These are phyloP conservation scores for Nesoenas mayeri DNA, from an alignment of 2,113 vertebrate genomes.

Conservation along the genomic window DNA sequence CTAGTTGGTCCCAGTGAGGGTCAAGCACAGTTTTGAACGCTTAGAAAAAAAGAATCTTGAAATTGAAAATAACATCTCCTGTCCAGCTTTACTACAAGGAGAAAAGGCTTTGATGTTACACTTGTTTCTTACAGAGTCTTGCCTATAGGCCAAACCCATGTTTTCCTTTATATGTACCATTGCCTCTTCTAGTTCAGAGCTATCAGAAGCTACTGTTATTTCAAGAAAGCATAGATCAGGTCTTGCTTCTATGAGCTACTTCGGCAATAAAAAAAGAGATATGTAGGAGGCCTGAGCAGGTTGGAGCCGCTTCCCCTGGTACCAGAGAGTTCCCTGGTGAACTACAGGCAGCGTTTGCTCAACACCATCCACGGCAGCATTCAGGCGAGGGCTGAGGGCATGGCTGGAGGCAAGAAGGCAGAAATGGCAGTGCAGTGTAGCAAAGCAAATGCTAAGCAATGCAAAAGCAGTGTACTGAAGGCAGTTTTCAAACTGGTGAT, in stretches of 20 bases:
- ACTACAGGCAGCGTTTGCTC: fast-evolving
- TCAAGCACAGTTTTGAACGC: background rate
- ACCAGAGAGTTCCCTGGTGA: background rate
- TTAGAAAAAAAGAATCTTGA: background rate
- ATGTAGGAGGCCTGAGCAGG: background rate
- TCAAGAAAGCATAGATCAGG: background rate
- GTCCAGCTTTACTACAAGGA: background rate
- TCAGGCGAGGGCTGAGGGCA: background rate
- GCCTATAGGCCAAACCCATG: background rate
- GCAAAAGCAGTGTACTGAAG: background rate
- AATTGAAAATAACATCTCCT: background rate
- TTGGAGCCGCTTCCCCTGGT: background rate
- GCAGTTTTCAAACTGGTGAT: background rate
- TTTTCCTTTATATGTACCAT: background rate
- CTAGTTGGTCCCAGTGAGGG: background rate
- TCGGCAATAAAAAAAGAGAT: background rate
- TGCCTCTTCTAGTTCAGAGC: background rate
- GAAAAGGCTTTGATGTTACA: background rate
- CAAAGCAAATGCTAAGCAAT: slow-evolving; percentile 33
- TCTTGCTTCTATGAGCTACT: background rate
- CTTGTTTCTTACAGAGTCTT: background rate
- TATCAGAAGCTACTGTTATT: background rate
- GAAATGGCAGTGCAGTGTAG: background rate
- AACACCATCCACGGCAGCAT: fast-evolving
- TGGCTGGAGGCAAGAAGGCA: slow-evolving; percentile 26